Evolutionary conservation across 2,797 vertebrate species (phyloP), one percentile per base, ranked within the genome.

Genomic region (Macropus fuliginosus): DNA sequence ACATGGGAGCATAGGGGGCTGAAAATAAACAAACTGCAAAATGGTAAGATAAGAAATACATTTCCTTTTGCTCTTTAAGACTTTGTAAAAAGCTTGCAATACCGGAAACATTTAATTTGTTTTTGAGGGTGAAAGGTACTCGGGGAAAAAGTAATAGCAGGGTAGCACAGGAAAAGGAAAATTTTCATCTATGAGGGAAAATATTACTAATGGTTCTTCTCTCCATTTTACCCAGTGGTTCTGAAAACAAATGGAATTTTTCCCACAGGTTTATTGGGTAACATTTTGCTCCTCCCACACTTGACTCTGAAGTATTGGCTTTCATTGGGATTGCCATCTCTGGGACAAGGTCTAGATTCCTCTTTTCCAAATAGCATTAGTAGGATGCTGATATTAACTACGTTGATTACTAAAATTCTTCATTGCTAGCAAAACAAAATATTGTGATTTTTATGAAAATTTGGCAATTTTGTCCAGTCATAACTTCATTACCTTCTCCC

Each of bases 361-460:
- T n/a, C 1, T 40, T 52, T 92, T 95, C 91, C 90, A 18, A 62
- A 57, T 52, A 55, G 16, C 92, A 94, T 81, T 81, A 90, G 54
- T 3, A 0, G 24, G 56, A 50, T 31, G 57, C 93, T 93, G 92
- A 91, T 93, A 29, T 94, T 54, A 0, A 18, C 1, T 0, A 62
- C 56, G 21, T 40, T 97, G 93, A 95, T 96, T 94, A 95, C 93
- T 34, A 40, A 56, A 91, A 81, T 81, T 93, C 91, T 96, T 95
- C 95, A 54, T 50, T 34, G 27, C 97, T 97, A 96, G 97, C 97
- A 93, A 18, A 0, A 27, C 94, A 46, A 96, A 92, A 55, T 96
- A 96, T 92, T 93, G 92, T 95, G 74, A 13, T 14, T 66, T 66
- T 66, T 5, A 62, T 62, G 59, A 62, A 34, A 66, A 66, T n/a